These are phyloP conservation scores for Ageneiosus marmoratus DNA, from an alignment of 2,113 vertebrate species.

Conservation along the genomic window DNA sequence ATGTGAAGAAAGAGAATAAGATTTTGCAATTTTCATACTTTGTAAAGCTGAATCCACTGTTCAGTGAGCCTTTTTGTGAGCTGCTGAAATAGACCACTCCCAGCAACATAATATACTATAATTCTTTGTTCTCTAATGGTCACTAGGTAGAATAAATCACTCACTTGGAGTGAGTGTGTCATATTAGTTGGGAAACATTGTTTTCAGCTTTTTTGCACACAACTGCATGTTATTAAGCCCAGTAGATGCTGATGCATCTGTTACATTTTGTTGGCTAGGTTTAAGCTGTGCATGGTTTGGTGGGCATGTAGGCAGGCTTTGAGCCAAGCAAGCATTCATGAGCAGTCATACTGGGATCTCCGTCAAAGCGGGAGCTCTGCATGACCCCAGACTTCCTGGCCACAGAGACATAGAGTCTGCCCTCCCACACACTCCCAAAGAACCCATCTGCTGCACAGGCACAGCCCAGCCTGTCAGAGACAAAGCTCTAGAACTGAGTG, in stretches of 20 bases:
- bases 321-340: conserved; percentile 33
- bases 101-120: background rate
- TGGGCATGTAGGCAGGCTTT: conserved; percentile 24
- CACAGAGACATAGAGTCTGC: conserved; percentile 62
- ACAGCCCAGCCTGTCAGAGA: conserved; percentile 56
- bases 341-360: conserved; percentile 57
- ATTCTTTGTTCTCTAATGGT: background rate
- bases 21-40: background rate
- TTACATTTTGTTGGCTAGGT: conserved; percentile 25
- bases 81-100: background rate
- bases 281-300: conserved; percentile 24
- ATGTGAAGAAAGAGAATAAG: background rate
- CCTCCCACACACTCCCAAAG: conserved; percentile 58
- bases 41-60: background rate
- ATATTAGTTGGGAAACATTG: conserved; percentile 1
- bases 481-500: conserved; percentile 42
- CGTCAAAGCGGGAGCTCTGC: conserved; percentile 54
- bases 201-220: background rate
- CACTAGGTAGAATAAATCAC: background rate
- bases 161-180: background rate
- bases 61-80: background rate
- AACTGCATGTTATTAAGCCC: conserved; percentile 22
- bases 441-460: conserved; percentile 69
- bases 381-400: conserved; percentile 65
- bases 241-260: conserved; percentile 28